Conservation (phyloP, 2,113 vertebrate genomes). For the Ctenomys sociabilis region DNA sequence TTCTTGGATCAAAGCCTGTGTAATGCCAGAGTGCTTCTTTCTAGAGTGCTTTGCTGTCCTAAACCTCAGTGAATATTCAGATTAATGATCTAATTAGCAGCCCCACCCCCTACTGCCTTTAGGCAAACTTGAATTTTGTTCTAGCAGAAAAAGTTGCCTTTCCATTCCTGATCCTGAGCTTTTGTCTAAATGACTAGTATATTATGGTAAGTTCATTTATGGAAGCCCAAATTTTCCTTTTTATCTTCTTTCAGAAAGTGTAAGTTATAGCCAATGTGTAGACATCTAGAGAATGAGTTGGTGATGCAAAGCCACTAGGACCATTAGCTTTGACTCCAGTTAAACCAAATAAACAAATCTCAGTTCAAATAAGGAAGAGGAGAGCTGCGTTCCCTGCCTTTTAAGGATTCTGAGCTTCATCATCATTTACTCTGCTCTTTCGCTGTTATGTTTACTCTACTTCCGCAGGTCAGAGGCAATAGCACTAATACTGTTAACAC, state of each 20-base stretch:
- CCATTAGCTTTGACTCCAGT: constrained; percentile 67
- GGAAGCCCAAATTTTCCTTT: background rate
- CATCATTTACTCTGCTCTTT: constrained; percentile 38
- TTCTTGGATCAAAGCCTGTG: background rate
- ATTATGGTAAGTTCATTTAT: constrained; percentile 54
- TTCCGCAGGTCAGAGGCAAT: constrained; percentile 34
- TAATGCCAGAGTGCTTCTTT: background rate
- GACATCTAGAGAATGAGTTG: constrained; percentile 56
- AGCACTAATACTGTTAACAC: constrained; percentile 1
- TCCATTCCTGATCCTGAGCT: background rate
- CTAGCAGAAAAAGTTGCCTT: background rate
- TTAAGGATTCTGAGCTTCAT: constrained; percentile 59
- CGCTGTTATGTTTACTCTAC: constrained; percentile 53
- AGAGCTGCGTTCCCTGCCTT: constrained; percentile 69
- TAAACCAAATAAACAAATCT: constrained; percentile 74
- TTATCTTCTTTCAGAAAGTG: constrained; percentile 52
- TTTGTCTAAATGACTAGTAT: constrained; percentile 67
- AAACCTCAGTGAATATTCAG: background rate
- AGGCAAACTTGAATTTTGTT: constrained; percentile 1
- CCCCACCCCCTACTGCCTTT: accelerated
- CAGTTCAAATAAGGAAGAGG: constrained; percentile 35
- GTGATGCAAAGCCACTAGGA: constrained; percentile 57
- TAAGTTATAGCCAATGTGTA: background rate
- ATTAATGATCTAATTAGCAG: background rate
- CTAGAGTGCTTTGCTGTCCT: constrained; percentile 33